Base-by-base conservation (phyloP, 2,888 invertebrate genomes). In the Luffia ferchaultella region DNA sequence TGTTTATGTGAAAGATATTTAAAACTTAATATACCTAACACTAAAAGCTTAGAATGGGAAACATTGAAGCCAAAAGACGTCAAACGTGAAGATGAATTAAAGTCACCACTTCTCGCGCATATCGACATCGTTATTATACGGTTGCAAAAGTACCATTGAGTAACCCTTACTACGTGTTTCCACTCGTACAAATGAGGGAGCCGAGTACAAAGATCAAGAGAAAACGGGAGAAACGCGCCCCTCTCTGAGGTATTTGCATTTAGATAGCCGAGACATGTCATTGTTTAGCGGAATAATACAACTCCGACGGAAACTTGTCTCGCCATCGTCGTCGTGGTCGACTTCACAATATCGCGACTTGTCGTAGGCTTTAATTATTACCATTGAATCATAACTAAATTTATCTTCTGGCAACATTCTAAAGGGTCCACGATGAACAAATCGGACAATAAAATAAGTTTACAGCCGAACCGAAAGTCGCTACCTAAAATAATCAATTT, bases 191-290 rank as follows among this genome's bases (percentile, higher is more conserved):
- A 78, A 79, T 77, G 75, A 76, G 75, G 74, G 73, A 72, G 65
- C 66, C 64, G 67, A 64, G 66, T 58, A 69, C 68, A 60, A 70
- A 72, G 73, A 73, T 73, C 72, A 69, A 68, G 76, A 70, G 72
- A 65, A 63, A 61, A 17, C 40, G 44, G 76, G 71, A 72, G 65
- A 63, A 61, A 18, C 40, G 44, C 20, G 20, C 40, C 42, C 45
- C 64, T 64, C 63, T 62, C 61, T 57, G 59, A 63, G 66, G 62
- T 73, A 80, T 80, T 80, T 77, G 73, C 79, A 78, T 80, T 71
- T 76, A 76, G 71, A 76, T 75, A 67, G 70, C 67, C 60, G 69
- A 65, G 70, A 73, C 73, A 71, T 75, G 74, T 74, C 70, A 73
- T 72, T 68, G 71, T 69, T 60, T 53, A 16, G 49, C 46, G 46